Evolutionary conservation across 2,888 invertebrate species (phyloP).

Genomic region (Xylota sylvarum): DNA sequence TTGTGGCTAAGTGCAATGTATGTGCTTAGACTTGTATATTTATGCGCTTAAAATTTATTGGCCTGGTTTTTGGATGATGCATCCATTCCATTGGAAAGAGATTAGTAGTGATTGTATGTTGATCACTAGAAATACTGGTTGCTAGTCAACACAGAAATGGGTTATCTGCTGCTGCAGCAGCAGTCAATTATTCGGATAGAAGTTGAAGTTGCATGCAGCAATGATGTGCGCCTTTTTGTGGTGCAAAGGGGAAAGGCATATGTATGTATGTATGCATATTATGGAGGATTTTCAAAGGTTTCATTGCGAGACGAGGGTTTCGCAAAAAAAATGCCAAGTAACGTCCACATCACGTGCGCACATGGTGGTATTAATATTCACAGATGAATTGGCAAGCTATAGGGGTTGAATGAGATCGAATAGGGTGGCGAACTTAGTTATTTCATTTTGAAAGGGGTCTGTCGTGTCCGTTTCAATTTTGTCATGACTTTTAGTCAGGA

Average conservation of each 20-base stretch:
- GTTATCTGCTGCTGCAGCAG: slow-evolving; percentile 23
- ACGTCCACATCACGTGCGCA: neutral
- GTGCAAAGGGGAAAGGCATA: neutral
- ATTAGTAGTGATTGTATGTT: slow-evolving; percentile 49
- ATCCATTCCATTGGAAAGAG: slow-evolving; percentile 46
- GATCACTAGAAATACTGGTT: slow-evolving; percentile 35
- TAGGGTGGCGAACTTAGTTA: too few species aligned
- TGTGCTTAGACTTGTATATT: slow-evolving; percentile 29
- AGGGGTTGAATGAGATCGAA: neutral
- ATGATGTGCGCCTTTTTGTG: neutral
- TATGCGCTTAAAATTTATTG: slow-evolving; percentile 61
- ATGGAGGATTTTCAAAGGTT: slow-evolving; percentile 5
- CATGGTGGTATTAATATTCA: neutral
- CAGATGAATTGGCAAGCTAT: neutral
- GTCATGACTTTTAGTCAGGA: neutral
- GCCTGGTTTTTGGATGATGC: slow-evolving; percentile 51
- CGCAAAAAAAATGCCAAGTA: neutral
- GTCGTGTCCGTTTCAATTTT: neutral
- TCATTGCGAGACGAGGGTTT: neutral
- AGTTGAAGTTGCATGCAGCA: slow-evolving; percentile 17
- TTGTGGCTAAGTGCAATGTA: neutral
- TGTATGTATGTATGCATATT: neutral
- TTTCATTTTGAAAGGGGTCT: too few species aligned
- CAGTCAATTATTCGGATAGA: slow-evolving; percentile 27
- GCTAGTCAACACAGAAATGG: slow-evolving; percentile 19